phyloP scores from a whole-genome alignment of 2,113 vertebrate species.

The Neolamprologus variostigma region DNA sequence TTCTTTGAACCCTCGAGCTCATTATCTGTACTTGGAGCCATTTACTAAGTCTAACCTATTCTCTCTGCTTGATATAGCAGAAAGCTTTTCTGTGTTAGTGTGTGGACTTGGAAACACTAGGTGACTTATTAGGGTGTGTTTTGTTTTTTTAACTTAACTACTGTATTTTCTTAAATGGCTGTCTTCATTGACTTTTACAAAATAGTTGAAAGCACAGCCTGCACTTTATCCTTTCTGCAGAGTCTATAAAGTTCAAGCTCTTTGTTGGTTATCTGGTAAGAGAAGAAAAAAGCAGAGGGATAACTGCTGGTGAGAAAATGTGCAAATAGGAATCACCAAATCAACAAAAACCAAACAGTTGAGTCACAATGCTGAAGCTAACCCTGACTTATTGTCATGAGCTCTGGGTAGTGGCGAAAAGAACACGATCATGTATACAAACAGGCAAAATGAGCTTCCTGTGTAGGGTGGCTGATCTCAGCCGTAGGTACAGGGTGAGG shows the following conservation, averaged over 20 bases:
- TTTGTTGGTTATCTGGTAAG: neutral
- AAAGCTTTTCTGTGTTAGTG: neutral
- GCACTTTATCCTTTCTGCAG: neutral
- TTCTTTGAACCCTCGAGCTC: neutral
- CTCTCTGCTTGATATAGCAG: neutral
- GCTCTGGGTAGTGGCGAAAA: neutral
- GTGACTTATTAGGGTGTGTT: neutral
- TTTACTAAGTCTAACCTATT: neutral
- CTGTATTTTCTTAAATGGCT: neutral
- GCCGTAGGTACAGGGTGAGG: neutral
- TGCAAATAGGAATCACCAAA: neutral
- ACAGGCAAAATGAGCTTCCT: neutral
- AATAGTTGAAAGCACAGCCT: neutral
- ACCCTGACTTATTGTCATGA: neutral
- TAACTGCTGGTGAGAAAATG: neutral
- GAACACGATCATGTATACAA: neutral
- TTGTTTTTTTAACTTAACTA: neutral
- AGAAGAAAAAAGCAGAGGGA: neutral
- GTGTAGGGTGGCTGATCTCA: neutral
- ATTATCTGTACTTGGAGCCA: neutral
- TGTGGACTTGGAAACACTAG: neutral
- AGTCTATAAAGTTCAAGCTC: neutral
- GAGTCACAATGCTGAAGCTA: neutral
- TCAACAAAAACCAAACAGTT: neutral
- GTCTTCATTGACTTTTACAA: neutral